Evolutionary conservation across 2,113 vertebrate genomes (phyloP), one percentile per base, ranked within the genome.

Genomic region (Pygoscelis antarcticus): DNA sequence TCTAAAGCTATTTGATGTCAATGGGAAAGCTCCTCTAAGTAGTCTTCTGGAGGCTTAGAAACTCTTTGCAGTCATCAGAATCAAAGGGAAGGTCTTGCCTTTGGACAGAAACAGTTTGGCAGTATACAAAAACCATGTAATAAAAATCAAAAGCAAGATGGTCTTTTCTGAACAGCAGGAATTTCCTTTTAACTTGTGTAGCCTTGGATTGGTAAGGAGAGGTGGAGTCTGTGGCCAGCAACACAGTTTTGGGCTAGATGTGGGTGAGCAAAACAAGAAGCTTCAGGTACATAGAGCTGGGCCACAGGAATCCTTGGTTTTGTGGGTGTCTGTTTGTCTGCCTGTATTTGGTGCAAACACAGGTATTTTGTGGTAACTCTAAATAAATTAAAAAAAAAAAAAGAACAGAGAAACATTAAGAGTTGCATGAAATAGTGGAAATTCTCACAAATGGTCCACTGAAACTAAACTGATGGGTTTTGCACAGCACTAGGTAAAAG

Each of bases 11-110:
- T 94, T 93, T 94, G 78, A 80, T 93, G 70, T 66, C 90, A 93
- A 95, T n/a, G 61, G 83, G 77, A 93, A 97, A 44, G 57, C 57
- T 95, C 46, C 84, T 90, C 62, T 95, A 93, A 96, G 89, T 18
- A 95, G 83, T 69, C 65, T 87, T 91, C 77, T 93, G 84, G 91
- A 92, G 71, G 66, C 29, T 95, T 76, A 83, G 62, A 88, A 94
- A 91, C 69, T 69, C 91, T 93, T 94, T 80, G 52, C 29, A 94
- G 87, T 47, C 93, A 54, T 46, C 38, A 87, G 74, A 95, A 94
- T 85, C 83, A 89, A 94, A 96, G 61, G 46, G n/a, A 49, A 92
- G 74, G 16, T 46, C 83, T 94, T 85, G 76, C 84, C 81, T 96
- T 94, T 91, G 74, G 89, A 96, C 49, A 93, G 38, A 89, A 95